phyloP scores from a whole-genome alignment of 35 echinoderm and acorn worm genomes.

The Apostichopus parvimensis region DNA sequence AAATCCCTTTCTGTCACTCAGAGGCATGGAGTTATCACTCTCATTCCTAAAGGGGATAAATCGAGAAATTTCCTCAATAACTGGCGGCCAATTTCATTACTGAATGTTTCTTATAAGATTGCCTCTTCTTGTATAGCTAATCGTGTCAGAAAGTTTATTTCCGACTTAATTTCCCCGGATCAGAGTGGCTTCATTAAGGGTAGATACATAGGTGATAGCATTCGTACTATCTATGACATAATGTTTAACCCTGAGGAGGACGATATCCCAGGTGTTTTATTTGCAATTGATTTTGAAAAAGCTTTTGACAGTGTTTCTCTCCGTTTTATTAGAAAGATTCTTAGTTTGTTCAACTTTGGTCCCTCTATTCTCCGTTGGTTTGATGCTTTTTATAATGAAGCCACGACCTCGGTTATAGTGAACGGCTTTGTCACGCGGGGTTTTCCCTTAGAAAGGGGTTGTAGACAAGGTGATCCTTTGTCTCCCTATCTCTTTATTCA shows the following conservation, averaged over 20 bases:
- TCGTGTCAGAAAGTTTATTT: not conserved
- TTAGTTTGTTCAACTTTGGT: not conserved
- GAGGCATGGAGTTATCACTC: too few relatives aligned
- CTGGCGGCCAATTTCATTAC: slow-evolving; percentile 9
- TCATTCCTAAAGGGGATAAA: slow-evolving; percentile 11
- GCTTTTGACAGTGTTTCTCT: slow-evolving; percentile 23
- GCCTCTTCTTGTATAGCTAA: not conserved
- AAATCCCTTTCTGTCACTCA: too few relatives aligned
- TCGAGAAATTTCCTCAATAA: not conserved
- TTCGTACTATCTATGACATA: not conserved
- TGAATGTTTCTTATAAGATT: slow-evolving; percentile 29
- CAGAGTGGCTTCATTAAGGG: not conserved
- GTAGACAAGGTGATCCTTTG: too few relatives aligned
- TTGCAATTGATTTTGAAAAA: not conserved
- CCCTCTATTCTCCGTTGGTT: too few relatives aligned
- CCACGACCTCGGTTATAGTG: not conserved
- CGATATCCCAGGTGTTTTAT: too few relatives aligned
- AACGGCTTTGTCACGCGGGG: not conserved
- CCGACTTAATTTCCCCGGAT: not conserved
- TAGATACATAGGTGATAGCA: slow-evolving; percentile 3
- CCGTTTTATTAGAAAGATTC: not conserved
- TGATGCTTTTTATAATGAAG: not conserved
- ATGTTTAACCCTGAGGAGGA: not conserved
- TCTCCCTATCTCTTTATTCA: not conserved
- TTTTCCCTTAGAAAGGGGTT: not conserved